Evolutionary conservation across 2,113 vertebrate genomes (phyloP).

Genomic region (Formicarius rufipectus): DNA sequence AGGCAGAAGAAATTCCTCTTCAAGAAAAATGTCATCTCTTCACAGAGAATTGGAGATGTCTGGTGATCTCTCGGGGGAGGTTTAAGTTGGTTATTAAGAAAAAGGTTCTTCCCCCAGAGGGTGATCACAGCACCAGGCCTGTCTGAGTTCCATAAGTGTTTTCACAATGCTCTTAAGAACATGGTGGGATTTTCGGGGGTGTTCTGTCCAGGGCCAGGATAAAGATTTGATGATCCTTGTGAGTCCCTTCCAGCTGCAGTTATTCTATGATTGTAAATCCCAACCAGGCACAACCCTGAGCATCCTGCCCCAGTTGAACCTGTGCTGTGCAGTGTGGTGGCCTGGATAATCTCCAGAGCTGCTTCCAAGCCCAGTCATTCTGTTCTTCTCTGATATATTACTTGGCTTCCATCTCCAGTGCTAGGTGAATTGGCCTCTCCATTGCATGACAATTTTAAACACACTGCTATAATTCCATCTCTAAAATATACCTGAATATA

Average conservation of each 20-base stretch:
- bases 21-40: not conserved
- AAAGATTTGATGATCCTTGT: not conserved
- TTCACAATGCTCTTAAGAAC: not conserved
- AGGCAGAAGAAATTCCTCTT: not conserved
- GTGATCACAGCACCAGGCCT: not conserved
- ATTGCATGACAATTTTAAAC: not conserved
- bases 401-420: not conserved
- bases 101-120: not conserved
- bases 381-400: not conserved
- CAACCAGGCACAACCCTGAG: not conserved
- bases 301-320: not conserved
- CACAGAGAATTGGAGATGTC: not conserved
- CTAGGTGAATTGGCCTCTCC: not conserved
- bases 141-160: not conserved
- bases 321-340: rapidly evolving
- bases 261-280: not conserved
- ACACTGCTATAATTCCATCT: not conserved
- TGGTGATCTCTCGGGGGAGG: not conserved
- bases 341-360: not conserved
- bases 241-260: not conserved
- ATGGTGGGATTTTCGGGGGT: not conserved
- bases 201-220: not conserved
- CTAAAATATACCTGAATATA: not conserved
- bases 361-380: not conserved
- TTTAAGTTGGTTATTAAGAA: not conserved